Evolutionary conservation across 2,888 invertebrate genomes (phyloP).

Genomic region (Tinea trinotella): DNA sequence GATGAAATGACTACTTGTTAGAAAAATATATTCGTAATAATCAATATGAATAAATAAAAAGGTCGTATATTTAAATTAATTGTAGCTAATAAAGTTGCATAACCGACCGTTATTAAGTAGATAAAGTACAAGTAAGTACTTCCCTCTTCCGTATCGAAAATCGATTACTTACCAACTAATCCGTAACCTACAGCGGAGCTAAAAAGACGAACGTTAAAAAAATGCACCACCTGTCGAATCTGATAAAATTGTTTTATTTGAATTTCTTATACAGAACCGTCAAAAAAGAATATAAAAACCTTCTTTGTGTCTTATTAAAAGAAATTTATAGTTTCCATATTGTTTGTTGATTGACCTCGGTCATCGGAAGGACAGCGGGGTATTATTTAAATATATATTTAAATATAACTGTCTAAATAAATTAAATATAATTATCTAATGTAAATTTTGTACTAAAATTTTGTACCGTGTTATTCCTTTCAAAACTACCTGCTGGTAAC

Average conservation of each 20-base stretch:
- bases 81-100: conserved; percentile 8
- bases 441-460: too few species aligned
- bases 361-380: conserved; percentile 49
- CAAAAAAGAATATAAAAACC: conserved; percentile 60
- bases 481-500: too few species aligned
- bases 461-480: too few species aligned
- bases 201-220: conserved; percentile 48
- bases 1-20: too few species aligned
- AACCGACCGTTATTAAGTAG: conserved; percentile 16
- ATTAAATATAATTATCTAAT: too few species aligned
- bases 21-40: too few species aligned
- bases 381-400: not conserved
- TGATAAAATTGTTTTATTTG: conserved; percentile 72
- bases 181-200: conserved; percentile 68
- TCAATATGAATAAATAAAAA: not conserved
- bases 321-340: conserved; percentile 69
- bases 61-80: not conserved
- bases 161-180: conserved; percentile 64
- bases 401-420: too few species aligned
- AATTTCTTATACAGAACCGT: conserved; percentile 61
- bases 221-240: conserved; percentile 68
- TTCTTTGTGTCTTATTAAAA: conserved; percentile 72
- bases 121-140: conserved; percentile 29
- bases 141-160: conserved; percentile 50
- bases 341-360: conserved; percentile 67